These are phyloP conservation scores for Lepeophtheirus nordmannii DNA, from an alignment of 2,888 invertebrate genomes.

Conservation along the genomic window DNA sequence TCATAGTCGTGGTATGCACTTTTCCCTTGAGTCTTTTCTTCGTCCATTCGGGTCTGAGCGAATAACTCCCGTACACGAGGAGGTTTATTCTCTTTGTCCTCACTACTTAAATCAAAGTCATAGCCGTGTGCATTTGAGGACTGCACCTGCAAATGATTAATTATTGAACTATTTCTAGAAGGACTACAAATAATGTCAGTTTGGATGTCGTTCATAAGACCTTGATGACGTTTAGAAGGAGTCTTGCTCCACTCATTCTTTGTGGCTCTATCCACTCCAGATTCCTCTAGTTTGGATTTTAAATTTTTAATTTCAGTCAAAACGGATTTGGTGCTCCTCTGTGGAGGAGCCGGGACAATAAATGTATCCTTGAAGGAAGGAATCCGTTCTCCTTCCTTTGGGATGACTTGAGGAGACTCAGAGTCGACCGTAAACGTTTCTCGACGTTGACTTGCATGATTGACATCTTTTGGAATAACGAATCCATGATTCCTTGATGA, in stretches of 20 bases:
- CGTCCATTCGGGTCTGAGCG: neutral
- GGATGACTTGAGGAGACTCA: neutral
- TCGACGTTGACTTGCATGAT: neutral
- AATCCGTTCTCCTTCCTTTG: too few relatives aligned
- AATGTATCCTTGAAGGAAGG: neutral
- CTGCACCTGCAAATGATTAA: neutral
- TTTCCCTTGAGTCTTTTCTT: neutral
- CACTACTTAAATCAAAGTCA: neutral
- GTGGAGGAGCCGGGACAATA: neutral
- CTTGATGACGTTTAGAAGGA: neutral
- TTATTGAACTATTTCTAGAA: neutral
- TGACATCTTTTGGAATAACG: too few relatives aligned
- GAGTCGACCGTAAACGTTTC: neutral
- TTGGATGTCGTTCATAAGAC: neutral
- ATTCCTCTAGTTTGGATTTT: neutral
- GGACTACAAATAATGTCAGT: neutral
- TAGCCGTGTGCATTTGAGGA: neutral
- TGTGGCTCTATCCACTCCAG: neutral
- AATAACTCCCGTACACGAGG: neutral
- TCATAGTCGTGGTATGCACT: neutral
- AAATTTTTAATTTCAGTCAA: neutral
- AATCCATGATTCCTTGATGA: too few relatives aligned
- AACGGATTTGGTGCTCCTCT: neutral
- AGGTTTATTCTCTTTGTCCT: neutral
- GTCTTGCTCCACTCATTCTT: neutral